Conservation (phyloP, 2,113 vertebrate genomes). For the Lamprotornis superbus region DNA sequence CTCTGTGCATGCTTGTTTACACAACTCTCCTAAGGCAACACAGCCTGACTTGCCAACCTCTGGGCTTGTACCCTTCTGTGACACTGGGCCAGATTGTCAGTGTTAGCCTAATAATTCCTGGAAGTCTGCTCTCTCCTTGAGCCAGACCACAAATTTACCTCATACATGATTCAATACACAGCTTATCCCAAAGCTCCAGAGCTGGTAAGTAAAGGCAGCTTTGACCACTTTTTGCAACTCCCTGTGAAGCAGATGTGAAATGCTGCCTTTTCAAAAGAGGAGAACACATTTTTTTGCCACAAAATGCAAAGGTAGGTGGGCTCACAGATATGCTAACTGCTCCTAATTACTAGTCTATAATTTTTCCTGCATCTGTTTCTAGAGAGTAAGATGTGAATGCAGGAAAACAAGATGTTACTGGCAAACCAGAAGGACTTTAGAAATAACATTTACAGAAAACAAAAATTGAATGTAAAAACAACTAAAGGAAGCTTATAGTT, state of each 20-base stretch:
- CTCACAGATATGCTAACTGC: neutral
- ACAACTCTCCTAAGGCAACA: neutral
- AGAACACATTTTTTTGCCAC: neutral
- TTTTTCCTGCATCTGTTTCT: neutral
- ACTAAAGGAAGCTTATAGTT: neutral
- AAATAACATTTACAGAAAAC: neutral
- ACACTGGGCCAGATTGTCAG: neutral
- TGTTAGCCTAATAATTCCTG: neutral
- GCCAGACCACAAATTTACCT: neutral
- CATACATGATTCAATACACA: neutral
- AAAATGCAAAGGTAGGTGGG: neutral
- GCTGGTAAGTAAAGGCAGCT: neutral
- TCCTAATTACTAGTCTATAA: neutral
- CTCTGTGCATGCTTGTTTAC: neutral
- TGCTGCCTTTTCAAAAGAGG: accelerated
- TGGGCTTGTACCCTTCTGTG: neutral
- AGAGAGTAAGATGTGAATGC: neutral
- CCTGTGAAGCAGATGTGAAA: neutral
- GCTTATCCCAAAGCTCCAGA: neutral
- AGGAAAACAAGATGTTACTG: neutral
- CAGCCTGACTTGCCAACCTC: neutral
- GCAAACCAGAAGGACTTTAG: neutral
- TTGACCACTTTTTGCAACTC: neutral
- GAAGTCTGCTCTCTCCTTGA: neutral
- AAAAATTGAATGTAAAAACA: neutral